phyloP scores from a whole-genome alignment of 92 coral and sea anemone genomes.

The Virgularia gustaviana region DNA sequence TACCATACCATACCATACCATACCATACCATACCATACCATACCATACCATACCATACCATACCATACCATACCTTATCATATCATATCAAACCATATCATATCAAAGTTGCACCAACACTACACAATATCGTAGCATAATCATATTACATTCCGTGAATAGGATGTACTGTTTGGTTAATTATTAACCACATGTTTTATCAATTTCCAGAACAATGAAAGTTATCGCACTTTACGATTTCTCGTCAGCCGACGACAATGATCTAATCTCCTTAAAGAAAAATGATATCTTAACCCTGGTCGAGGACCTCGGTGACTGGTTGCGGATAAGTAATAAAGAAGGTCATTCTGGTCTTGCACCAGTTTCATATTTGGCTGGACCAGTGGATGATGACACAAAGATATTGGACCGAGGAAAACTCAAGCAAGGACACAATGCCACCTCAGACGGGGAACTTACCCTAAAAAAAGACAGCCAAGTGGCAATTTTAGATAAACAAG shows the following conservation, averaged over 20 bases:
- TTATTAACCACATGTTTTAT: no score
- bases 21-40: no score
- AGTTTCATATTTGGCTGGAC: constrained; percentile 7
- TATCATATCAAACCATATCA: no score
- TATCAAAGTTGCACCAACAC: no score
- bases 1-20: no score
- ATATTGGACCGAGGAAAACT: constrained; percentile 1
- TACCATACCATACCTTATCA: no score
- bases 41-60: no score
- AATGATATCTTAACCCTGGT: constrained; percentile 14
- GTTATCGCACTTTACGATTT: constrained; percentile 14
- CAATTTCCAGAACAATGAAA: neutral
- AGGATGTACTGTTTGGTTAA: neutral
- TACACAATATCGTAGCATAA: no score
- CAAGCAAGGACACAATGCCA: neutral
- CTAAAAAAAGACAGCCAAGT: constrained; percentile 1
- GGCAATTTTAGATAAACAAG: constrained; percentile 8
- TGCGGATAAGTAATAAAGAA: constrained; percentile 1
- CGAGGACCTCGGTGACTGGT: constrained; percentile 5
- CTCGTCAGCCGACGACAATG: neutral
- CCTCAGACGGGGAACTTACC: neutral
- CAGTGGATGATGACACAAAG: neutral
- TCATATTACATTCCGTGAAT: no score
- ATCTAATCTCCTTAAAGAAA: neutral
- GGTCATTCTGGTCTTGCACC: constrained; percentile 13